Evolutionary conservation across 1,140 invertebrate species (phyloP).

Genomic region (Aphis craccivora): DNA sequence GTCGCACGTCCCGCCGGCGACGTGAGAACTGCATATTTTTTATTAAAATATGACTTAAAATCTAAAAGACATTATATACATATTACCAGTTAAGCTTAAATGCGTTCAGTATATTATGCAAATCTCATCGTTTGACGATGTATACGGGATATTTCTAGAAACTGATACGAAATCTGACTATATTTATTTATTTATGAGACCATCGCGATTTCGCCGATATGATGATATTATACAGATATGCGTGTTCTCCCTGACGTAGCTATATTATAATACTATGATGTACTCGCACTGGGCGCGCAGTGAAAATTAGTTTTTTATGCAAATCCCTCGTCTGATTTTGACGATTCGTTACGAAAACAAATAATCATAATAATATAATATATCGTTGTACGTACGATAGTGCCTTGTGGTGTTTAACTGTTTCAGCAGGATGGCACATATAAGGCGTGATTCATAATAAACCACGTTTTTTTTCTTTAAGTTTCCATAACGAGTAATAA

Average conservation of each 20-base stretch:
- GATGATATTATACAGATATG: neutral
- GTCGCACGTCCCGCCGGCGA: neutral
- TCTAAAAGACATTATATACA: neutral
- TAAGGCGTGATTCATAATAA: neutral
- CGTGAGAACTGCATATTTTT: neutral
- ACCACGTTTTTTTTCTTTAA: neutral
- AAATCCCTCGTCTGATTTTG: neutral
- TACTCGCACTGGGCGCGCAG: neutral
- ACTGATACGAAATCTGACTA: neutral
- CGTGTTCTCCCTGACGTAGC: neutral
- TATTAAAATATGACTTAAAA: neutral
- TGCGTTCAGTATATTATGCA: neutral
- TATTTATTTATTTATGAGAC: neutral
- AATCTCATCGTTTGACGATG: neutral
- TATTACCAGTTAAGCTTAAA: neutral
- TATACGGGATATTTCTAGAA: neutral
- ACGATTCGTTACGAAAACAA: neutral
- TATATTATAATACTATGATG: neutral
- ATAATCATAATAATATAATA: neutral
- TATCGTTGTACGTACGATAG: neutral
- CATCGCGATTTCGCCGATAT: neutral
- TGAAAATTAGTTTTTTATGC: constrained; percentile 13
- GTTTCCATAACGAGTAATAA: neutral
- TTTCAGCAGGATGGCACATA: neutral
- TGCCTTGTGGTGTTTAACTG: neutral